phyloP scores from a whole-genome alignment of 2,113 vertebrate genomes.

The Pseudolaguvia tuberculata region DNA sequence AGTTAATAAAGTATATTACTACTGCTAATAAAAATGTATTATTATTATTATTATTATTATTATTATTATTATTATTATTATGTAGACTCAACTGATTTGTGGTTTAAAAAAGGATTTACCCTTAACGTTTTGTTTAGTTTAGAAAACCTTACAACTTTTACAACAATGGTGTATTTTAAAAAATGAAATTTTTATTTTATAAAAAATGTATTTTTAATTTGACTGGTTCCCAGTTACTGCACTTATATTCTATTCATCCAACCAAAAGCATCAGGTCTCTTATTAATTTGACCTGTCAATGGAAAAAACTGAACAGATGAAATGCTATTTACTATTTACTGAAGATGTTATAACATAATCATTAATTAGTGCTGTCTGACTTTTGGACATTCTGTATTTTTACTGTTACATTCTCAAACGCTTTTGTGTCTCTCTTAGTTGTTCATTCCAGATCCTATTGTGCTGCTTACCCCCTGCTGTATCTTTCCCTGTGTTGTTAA shows the following conservation, averaged over 20 bases:
- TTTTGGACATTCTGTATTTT: not conserved
- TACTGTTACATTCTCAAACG: conserved; percentile 1
- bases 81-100: too few species aligned
- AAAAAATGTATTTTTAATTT: too few species aligned
- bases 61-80: not conserved
- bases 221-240: conserved; percentile 44
- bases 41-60: not conserved
- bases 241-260: conserved; percentile 63
- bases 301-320: not conserved
- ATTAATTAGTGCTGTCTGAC: not conserved
- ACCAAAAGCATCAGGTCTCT: conserved; percentile 56
- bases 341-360: too few species aligned
- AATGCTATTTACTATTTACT: not conserved
- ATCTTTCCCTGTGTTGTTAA: conserved; percentile 53
- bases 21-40: too few species aligned
- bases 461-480: conserved; percentile 30
- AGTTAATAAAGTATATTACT: too few species aligned
- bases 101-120: too few species aligned
- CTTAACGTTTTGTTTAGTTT: too few species aligned
- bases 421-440: conserved; percentile 1
- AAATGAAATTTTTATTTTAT: too few species aligned
- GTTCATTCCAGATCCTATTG: conserved; percentile 35
- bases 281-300: conserved; percentile 2
- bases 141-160: too few species aligned
- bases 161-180: too few species aligned